phyloP scores from a whole-genome alignment of 2,797 vertebrate species.

The Tympanoctomys barrerae region DNA sequence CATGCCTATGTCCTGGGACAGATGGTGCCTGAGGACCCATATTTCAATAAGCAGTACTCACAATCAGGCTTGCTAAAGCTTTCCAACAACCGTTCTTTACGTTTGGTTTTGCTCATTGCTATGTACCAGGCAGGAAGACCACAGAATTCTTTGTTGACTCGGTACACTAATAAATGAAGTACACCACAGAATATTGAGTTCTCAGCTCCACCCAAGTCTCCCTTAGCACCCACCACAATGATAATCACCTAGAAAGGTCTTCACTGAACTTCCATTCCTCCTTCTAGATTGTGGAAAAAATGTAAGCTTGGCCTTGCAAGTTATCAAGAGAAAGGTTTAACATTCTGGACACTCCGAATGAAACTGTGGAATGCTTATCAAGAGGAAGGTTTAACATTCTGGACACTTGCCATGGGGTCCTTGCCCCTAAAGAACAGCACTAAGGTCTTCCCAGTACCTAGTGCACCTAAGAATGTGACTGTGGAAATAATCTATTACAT shows the following conservation, averaged over 20 bases:
- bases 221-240: not conserved
- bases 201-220: not conserved
- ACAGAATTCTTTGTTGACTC: not conserved
- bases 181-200: not conserved
- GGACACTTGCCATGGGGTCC: not conserved
- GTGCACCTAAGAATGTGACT: not conserved
- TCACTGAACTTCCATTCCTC: not conserved
- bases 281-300: not conserved
- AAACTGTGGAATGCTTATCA: slow-evolving; percentile 28
- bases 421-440: not conserved
- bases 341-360: not conserved
- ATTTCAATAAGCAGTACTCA: not conserved
- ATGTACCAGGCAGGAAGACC: not conserved
- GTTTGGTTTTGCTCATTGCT: not conserved
- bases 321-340: slow-evolving; percentile 59
- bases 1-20: not conserved
- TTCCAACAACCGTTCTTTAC: not conserved
- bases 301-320: slow-evolving; percentile 71
- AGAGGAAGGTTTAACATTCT: slow-evolving; percentile 50
- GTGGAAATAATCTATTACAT: not conserved
- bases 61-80: not conserved
- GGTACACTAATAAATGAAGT: not conserved
- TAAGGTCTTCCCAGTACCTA: not conserved
- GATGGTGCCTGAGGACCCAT: not conserved
- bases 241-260: not conserved